Percentiles rank a stretch among this genome's conserved stretches.
Conservation (phyloP, 2,888 invertebrate species). For the Cyaniris semiargus region DNA sequence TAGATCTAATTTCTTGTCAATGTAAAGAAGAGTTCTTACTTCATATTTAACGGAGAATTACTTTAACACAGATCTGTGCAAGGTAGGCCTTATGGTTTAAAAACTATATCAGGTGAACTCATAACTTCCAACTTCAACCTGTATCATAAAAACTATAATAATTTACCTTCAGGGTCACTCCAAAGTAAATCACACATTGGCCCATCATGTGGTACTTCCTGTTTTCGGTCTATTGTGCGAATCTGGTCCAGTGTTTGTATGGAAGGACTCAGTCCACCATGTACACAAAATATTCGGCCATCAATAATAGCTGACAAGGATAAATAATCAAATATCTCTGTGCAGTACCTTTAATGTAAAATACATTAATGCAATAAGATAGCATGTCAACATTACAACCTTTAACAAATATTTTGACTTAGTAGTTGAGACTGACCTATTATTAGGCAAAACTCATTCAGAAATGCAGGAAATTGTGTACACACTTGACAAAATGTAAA, state of each 20-base stretch:
- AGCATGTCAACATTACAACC: too few species aligned
- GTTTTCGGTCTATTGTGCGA: constrained; percentile 98
- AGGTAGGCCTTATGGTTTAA: not conserved
- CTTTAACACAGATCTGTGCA: too few species aligned
- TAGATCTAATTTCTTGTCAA: too few species aligned
- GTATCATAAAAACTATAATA: not conserved
- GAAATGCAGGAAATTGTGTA: too few species aligned
- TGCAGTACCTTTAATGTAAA: constrained; percentile 86
- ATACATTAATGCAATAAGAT: not conserved
- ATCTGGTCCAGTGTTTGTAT: constrained; percentile 99
- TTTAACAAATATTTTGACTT: too few species aligned
- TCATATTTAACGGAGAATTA: too few species aligned
- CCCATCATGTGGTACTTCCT: constrained; percentile 98
- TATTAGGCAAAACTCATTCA: too few species aligned
- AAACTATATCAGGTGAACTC: not conserved
- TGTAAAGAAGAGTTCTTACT: too few species aligned
- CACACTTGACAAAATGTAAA: too few species aligned
- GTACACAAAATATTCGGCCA: constrained; percentile 99
- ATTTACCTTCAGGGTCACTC: constrained; percentile 98
- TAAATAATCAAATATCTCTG: constrained; percentile 99
- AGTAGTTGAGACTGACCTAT: too few species aligned
- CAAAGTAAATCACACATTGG: constrained; percentile 99
- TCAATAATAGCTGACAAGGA: constrained; percentile 98
- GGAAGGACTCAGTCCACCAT: constrained; percentile 98
- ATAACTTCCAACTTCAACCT: not conserved